These are phyloP conservation scores for Sanderia malayensis DNA, from an alignment of 30 jellyfish, hydroid and myxozoan species.

Conservation along the genomic window DNA sequence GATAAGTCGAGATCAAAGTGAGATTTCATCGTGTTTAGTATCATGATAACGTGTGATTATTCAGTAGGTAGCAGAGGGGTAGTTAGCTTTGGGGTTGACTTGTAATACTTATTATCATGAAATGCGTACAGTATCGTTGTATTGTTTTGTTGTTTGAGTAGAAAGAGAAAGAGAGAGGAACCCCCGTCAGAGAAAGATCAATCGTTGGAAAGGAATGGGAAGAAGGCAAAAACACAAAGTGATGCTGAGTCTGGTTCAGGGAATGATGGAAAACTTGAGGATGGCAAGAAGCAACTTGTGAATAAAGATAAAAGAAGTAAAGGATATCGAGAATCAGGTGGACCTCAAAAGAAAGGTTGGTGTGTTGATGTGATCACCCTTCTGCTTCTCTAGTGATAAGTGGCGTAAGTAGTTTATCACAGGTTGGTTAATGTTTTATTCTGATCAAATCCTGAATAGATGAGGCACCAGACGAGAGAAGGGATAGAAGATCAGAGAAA, in stretches of 20 bases:
- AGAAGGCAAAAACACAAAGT: constrained; percentile 43
- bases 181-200: constrained; percentile 45
- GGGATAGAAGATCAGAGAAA: constrained; percentile 47
- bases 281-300: constrained; percentile 9
- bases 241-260: constrained; percentile 45
- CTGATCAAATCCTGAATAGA: too few relatives aligned
- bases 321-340: constrained; percentile 33
- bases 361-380: too few relatives aligned
- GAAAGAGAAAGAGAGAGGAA: constrained; percentile 49
- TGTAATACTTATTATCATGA: too few relatives aligned
- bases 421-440: too few relatives aligned
- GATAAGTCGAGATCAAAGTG: constrained; percentile 30
- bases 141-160: background rate
- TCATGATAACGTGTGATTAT: too few relatives aligned
- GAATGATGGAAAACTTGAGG: constrained; percentile 9
- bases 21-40: background rate
- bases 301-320: constrained; percentile 44
- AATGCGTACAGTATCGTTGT: too few relatives aligned
- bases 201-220: constrained; percentile 47
- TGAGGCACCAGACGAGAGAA: constrained; percentile 43
- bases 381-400: too few relatives aligned
- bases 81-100: too few relatives aligned
- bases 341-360: too few relatives aligned
- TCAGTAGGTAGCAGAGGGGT: too few relatives aligned
- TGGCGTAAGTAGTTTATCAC: too few relatives aligned